Evolutionary conservation across 2,888 invertebrate genomes (phyloP).

Genomic region (Eurois occulta): DNA sequence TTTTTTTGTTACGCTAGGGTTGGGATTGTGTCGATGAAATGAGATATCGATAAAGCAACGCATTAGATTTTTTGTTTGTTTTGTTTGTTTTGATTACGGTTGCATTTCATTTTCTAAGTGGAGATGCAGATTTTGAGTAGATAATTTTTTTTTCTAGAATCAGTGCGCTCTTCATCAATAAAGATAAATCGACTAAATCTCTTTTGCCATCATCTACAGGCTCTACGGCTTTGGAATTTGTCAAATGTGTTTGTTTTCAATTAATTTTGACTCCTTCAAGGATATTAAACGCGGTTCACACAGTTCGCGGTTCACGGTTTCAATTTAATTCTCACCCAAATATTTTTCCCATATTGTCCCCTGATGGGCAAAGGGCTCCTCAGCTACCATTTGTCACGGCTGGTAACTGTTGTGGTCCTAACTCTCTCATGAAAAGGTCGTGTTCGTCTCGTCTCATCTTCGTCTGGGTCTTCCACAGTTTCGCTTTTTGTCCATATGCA

Average conservation of each 20-base stretch:
- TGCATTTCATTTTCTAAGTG: not conserved
- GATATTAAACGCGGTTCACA: too few species aligned
- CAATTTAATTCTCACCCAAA: not conserved
- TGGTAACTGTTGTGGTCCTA: not conserved
- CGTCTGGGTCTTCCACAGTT: not conserved
- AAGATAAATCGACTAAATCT: not conserved
- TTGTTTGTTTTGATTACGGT: not conserved
- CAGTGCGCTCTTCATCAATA: not conserved
- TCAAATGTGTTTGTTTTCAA: not conserved
- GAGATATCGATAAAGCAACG: conserved; percentile 28
- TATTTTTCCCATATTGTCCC: not conserved
- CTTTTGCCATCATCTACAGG: not conserved
- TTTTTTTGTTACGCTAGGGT: conserved; percentile 71
- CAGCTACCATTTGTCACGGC: not conserved
- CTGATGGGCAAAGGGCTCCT: not conserved
- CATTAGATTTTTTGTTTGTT: not conserved
- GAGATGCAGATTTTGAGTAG: not conserved
- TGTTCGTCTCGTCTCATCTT: not conserved
- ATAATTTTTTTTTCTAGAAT: not conserved
- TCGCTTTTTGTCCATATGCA: not conserved
- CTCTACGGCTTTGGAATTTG: not conserved
- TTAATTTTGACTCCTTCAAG: too few species aligned
- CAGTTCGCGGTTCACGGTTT: too few species aligned
- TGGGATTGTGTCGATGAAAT: conserved; percentile 67
- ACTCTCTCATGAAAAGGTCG: not conserved